Conservation (phyloP, 2,888 invertebrate genomes). For the Agriopis marginaria region DNA sequence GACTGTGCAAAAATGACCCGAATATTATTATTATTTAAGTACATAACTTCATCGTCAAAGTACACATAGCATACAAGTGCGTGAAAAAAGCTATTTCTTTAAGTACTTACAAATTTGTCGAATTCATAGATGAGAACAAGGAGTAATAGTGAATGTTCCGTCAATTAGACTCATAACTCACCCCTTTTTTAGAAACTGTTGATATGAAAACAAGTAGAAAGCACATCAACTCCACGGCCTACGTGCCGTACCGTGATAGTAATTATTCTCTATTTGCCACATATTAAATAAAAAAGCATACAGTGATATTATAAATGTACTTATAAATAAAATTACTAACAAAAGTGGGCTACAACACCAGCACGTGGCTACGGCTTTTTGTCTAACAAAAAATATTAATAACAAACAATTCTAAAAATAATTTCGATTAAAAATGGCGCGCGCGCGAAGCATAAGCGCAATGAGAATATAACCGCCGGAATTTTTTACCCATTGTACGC, state of each 20-base stretch:
- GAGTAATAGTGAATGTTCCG: no score
- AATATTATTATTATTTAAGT: no score
- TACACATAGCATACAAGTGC: neutral
- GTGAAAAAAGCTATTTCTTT: no score
- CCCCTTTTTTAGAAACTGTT: no score
- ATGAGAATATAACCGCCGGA: no score
- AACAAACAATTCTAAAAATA: neutral
- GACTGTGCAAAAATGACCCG: no score
- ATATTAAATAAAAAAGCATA: slow-evolving; percentile 2
- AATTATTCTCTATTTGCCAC: slow-evolving; percentile 2
- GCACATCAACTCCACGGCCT: neutral
- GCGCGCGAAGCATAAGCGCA: neutral
- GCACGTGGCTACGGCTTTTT: neutral
- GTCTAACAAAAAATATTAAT: no score
- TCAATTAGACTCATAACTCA: no score
- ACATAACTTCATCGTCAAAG: no score
- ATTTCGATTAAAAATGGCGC: neutral
- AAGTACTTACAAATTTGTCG: no score
- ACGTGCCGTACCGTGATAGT: neutral
- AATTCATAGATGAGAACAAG: no score
- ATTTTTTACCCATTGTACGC: no score
- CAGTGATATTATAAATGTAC: neutral
- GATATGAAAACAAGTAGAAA: neutral
- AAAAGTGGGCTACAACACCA: neutral
- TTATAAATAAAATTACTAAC: neutral